phyloP scores from a whole-genome alignment of 2,797 vertebrate species.

The Oceanodroma leucorhoa region DNA sequence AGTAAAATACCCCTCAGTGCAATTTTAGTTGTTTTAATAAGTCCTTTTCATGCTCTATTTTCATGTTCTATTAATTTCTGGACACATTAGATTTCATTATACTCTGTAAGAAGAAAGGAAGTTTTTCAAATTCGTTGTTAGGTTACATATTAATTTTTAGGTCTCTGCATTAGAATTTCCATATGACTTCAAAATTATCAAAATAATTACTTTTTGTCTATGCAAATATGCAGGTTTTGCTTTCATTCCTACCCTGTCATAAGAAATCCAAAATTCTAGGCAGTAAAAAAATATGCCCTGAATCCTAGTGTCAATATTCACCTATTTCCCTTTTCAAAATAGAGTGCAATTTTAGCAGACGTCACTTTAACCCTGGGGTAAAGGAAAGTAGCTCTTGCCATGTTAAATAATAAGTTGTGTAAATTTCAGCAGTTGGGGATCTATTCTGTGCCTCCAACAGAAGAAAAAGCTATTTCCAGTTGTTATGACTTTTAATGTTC shows the following conservation, averaged over 20 bases:
- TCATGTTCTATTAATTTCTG: background rate
- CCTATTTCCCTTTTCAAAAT: background rate
- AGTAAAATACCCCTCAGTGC: background rate
- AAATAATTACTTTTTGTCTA: background rate
- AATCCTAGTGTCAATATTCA: background rate
- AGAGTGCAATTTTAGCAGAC: background rate
- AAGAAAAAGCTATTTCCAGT: background rate
- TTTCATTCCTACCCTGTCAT: background rate
- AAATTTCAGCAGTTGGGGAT: background rate
- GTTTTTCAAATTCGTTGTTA: background rate
- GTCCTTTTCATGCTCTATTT: background rate
- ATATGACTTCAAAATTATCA: background rate
- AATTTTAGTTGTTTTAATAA: background rate
- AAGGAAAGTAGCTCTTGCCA: background rate
- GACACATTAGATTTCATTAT: background rate
- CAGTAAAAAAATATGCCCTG: background rate
- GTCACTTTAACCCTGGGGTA: background rate
- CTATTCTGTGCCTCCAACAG: background rate
- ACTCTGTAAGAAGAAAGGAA: background rate
- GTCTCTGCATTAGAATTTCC: background rate
- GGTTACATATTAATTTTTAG: background rate
- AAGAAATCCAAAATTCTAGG: background rate
- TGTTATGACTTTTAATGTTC: background rate
- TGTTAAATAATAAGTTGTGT: background rate
- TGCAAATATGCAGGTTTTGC: background rate